Conservation (phyloP, 2,797 vertebrate genomes). For the Falco naumanni region DNA sequence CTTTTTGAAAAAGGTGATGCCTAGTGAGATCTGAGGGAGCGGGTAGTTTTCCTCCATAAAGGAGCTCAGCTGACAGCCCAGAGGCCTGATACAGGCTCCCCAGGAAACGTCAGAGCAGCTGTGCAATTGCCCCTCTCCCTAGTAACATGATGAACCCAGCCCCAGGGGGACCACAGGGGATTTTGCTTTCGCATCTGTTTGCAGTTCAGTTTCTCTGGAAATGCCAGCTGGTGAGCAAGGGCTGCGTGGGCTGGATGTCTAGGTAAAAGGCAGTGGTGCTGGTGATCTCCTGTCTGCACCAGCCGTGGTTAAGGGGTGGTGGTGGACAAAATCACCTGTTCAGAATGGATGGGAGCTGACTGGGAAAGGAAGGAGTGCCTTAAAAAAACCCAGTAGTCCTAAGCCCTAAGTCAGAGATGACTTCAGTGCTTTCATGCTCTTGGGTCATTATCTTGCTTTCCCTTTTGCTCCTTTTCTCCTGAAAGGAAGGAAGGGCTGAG, state of each 20-base stretch:
- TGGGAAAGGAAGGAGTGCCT: not conserved
- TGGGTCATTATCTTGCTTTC: not conserved
- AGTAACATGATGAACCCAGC: not conserved
- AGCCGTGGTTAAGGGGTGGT: not conserved
- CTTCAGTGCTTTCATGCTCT: not conserved
- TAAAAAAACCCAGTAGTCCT: not conserved
- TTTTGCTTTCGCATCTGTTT: not conserved
- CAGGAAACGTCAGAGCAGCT: slow-evolving; percentile 5
- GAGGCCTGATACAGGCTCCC: not conserved
- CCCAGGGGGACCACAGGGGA: not conserved
- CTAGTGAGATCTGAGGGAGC: not conserved
- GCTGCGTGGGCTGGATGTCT: not conserved
- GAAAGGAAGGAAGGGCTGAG: not conserved
- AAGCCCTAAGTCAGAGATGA: not conserved
- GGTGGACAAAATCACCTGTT: not conserved
- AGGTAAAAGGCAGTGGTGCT: not conserved
- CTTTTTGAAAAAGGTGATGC: not conserved
- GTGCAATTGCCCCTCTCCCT: not conserved
- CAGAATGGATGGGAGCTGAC: not conserved
- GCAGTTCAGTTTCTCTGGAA: not conserved
- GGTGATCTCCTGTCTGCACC: not conserved
- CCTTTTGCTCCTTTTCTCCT: not conserved
- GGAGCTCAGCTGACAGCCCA: slow-evolving; percentile 20
- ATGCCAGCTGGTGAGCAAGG: slow-evolving; percentile 27
- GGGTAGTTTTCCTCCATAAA: not conserved